Percentiles rank a stretch among this genome's conserved stretches.
These are phyloP conservation scores for Solenopsis invicta DNA, from an alignment of 1,140 invertebrate genomes.

Conservation along the genomic window DNA sequence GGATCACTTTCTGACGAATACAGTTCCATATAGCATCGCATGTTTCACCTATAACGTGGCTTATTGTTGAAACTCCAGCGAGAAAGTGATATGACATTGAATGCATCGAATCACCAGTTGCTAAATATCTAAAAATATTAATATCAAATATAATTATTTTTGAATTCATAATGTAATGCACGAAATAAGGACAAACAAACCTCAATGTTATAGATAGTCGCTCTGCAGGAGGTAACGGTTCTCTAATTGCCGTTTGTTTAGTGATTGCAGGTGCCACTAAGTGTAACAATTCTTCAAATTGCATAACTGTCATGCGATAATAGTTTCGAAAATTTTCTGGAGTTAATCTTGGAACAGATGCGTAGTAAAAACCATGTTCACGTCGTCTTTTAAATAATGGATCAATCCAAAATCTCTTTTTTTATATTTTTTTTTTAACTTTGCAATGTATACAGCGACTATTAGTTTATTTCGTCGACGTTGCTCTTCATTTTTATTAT, in stretches of 20 bases:
- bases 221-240: conserved; percentile 21
- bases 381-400: neutral
- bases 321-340: neutral
- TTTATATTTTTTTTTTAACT: neutral
- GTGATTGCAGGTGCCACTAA: neutral
- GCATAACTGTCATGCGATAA: neutral
- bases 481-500: too few species aligned
- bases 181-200: conserved; percentile 13
- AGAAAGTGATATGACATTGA: conserved; percentile 8
- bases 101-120: conserved; percentile 29
- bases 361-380: conserved; percentile 5
- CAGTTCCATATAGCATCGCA: conserved; percentile 1
- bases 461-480: too few species aligned
- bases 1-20: neutral
- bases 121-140: conserved; percentile 21
- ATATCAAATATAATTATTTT: neutral
- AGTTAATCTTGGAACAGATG: neutral
- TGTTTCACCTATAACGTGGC: conserved; percentile 6
- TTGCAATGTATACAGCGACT: neutral
- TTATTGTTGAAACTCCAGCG: conserved; percentile 21
- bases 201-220: conserved; percentile 14
- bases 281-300: neutral
- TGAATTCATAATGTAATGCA: neutral
- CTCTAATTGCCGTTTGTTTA: conserved; percentile 8
- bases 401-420: conserved; percentile 11